Evolutionary conservation across 2,888 invertebrate genomes (phyloP), one percentile per base, ranked within the genome.

Genomic region (Sacculina carcini): DNA sequence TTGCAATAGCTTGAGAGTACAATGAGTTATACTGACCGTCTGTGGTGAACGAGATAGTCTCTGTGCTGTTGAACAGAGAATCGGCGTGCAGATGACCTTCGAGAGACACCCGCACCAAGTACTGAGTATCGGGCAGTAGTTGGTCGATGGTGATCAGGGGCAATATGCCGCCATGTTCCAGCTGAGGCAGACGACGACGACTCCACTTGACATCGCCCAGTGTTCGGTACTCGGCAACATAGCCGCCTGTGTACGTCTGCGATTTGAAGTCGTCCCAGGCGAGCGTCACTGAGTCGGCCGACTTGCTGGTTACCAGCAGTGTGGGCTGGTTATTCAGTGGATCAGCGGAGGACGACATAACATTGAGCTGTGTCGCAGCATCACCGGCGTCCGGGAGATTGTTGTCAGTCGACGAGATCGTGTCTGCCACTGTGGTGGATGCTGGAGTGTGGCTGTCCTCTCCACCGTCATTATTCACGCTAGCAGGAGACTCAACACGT

Each of bases 191-290:
- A 21, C 29, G n/a, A 29, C 28, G 38, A 1, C 19, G 29, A 19
- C 24, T 34, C 38, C 46, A 51, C 16, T 42, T 5, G 4, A 19
- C 38, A 32, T 32, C 21, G 21, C 38, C 49, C 24, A 48, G 29
- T 39, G 52, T 52, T 19, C 58, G 54, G 54, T 61, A 62, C 52
- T 61, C 59, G 6, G 61, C 56, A n/a, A 59, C 59, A 49, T 62
- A 62, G 21, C 59, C 60, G 6, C 58, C 57, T 26, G 59, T 56
- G 52, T 59, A 59, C 51, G 56, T 58, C 2, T 55, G 55, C 12
- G 56, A 56, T 50, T 60, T 61, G 53, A 62, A 62, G 54, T 62
- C 62, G 54, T 62, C 62, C 60, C 62, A 62, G 5, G 61, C 62
- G 16, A 62, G 57, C 10, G 60, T 61, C 39, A 61, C 52, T 9